phyloP scores from a whole-genome alignment of 1,140 invertebrate genomes.

The Aleiodes sp. region DNA sequence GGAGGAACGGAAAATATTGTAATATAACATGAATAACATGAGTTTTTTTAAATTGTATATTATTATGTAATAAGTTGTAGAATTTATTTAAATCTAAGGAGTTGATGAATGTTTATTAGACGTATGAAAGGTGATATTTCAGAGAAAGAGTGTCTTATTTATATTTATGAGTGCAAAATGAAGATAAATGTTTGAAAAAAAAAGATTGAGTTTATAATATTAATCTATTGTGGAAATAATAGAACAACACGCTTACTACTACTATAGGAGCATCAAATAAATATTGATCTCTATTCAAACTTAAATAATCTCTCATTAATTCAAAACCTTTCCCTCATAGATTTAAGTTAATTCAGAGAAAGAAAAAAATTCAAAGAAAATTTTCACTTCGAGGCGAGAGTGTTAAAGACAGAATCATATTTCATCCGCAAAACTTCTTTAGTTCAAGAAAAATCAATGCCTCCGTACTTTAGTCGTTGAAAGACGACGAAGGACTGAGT shows the following conservation, averaged over 20 bases:
- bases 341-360: background rate
- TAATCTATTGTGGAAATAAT: slow-evolving; percentile 61
- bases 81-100: slow-evolving; percentile 8
- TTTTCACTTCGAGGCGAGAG: background rate
- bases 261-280: slow-evolving; percentile 64
- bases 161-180: slow-evolving; percentile 59
- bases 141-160: slow-evolving; percentile 56
- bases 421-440: background rate
- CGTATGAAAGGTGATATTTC: slow-evolving; percentile 41
- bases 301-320: slow-evolving; percentile 31
- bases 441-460: background rate
- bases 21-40: too few species aligned
- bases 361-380: background rate
- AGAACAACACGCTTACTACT: slow-evolving; percentile 62
- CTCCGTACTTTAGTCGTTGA: background rate
- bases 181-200: slow-evolving; percentile 9
- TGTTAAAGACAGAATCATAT: background rate
- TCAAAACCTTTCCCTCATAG: background rate
- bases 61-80: slow-evolving; percentile 33
- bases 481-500: background rate
- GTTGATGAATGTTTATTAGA: slow-evolving; percentile 35
- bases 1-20: too few species aligned
- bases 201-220: slow-evolving; percentile 54
- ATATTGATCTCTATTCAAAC: slow-evolving; percentile 63
- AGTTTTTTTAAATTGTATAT: slow-evolving; percentile 34